Evolutionary conservation across 2,113 vertebrate genomes (phyloP).

Genomic region (Chaenogobius annularis): DNA sequence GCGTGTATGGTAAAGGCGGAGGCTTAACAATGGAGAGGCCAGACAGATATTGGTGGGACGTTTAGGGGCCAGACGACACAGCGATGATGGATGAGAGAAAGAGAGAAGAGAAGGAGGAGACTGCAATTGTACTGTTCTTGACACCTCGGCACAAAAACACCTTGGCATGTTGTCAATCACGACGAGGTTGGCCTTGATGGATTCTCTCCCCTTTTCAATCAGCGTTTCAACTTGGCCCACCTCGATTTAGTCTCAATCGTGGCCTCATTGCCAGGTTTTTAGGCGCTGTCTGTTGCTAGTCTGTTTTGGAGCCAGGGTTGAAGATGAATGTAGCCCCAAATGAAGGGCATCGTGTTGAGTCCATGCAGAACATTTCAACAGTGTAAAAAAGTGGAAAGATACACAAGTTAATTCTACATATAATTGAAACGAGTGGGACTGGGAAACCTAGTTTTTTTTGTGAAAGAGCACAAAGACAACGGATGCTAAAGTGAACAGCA

Average conservation of each 20-base stretch:
- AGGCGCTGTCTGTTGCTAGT: not conserved
- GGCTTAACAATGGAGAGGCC: slow-evolving; percentile 53
- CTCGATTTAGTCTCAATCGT: slow-evolving; percentile 54
- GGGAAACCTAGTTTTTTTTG: too few species aligned
- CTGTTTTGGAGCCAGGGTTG: slow-evolving; percentile 24
- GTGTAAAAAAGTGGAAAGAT: not conserved
- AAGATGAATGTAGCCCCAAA: slow-evolving; percentile 19
- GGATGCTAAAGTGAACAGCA: too few species aligned
- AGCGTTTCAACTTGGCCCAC: slow-evolving; percentile 65
- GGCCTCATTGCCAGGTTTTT: slow-evolving; percentile 43
- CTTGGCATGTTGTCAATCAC: slow-evolving; percentile 78
- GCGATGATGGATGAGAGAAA: slow-evolving; percentile 68
- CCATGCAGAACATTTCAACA: slow-evolving; percentile 3
- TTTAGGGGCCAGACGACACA: slow-evolving; percentile 68
- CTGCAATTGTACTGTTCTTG: slow-evolving; percentile 75
- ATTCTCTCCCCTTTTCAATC: slow-evolving; percentile 79
- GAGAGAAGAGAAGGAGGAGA: slow-evolving; percentile 40
- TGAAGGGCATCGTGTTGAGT: slow-evolving; percentile 8
- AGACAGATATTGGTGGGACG: slow-evolving; percentile 60
- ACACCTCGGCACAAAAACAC: slow-evolving; percentile 78
- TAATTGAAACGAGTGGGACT: not conserved
- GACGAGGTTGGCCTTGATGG: slow-evolving; percentile 65
- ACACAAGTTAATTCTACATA: not conserved
- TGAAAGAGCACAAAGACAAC: too few species aligned
- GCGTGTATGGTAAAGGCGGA: slow-evolving; percentile 32